Percentiles rank a stretch among this genome's conserved stretches.
Evolutionary conservation across 2,888 invertebrate species (phyloP).

Genomic region (Drosophila subsilvestris): DNA sequence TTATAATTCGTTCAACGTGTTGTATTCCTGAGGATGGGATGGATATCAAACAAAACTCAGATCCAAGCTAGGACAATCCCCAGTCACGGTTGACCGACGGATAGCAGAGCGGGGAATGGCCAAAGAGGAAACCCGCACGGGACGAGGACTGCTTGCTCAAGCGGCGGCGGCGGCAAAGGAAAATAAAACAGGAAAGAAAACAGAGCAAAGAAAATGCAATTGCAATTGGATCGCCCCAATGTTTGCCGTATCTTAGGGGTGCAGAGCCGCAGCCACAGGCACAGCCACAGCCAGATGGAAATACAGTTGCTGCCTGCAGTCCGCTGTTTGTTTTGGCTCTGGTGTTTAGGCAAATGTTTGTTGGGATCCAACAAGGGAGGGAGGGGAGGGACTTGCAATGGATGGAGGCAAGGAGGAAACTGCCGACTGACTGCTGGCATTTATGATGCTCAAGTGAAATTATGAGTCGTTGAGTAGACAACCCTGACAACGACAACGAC

Average conservation of each 20-base stretch:
- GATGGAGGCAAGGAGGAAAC: slow-evolving; percentile 31
- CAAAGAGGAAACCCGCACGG: not conserved
- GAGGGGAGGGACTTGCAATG: not conserved
- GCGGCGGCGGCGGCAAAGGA: not conserved
- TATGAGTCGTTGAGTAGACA: slow-evolving; percentile 55
- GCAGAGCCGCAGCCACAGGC: slow-evolving; percentile 15
- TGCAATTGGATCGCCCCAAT: slow-evolving; percentile 58
- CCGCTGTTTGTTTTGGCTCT: slow-evolving; percentile 31
- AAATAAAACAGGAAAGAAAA: slow-evolving; percentile 31
- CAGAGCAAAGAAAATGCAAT: slow-evolving; percentile 42
- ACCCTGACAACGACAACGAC: slow-evolving; percentile 39
- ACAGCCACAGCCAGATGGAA: slow-evolving; percentile 24
- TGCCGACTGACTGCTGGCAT: slow-evolving; percentile 70
- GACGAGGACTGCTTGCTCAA: slow-evolving; percentile 1
- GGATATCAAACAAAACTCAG: not conserved
- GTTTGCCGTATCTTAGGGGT: slow-evolving; percentile 56
- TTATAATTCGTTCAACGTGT: too few species aligned
- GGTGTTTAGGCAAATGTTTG: slow-evolving; percentile 67
- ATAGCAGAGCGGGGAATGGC: slow-evolving; percentile 5
- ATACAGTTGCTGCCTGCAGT: slow-evolving; percentile 41
- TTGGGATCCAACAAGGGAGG: slow-evolving; percentile 26
- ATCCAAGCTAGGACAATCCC: slow-evolving; percentile 5
- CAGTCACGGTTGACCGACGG: slow-evolving; percentile 12
- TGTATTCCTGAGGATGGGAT: too few species aligned
- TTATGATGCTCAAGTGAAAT: slow-evolving; percentile 61